phyloP scores from a whole-genome alignment of 1,140 invertebrate genomes.

The Macrobrachium rosenbergii region DNA sequence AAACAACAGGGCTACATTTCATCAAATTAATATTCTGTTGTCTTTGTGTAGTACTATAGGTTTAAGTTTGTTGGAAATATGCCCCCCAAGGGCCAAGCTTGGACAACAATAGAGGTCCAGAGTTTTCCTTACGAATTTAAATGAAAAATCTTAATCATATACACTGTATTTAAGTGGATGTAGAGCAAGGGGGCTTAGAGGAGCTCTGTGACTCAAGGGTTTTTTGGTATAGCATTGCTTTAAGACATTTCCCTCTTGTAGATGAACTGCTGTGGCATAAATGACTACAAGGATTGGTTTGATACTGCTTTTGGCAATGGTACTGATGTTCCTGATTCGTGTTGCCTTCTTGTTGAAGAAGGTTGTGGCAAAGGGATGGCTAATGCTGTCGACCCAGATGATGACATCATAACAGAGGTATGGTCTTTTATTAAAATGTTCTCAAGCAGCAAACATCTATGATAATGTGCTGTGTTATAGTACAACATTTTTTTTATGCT shows the following conservation, averaged over 20 bases:
- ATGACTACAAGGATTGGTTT: constrained; percentile 59
- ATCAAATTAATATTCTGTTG: too few relatives aligned
- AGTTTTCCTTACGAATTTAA: too few relatives aligned
- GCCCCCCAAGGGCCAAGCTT: too few relatives aligned
- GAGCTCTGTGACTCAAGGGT: background rate
- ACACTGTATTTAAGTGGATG: background rate
- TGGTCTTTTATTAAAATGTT: background rate
- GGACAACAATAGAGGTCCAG: too few relatives aligned
- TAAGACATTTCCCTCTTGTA: constrained; percentile 15
- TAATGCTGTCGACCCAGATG: constrained; percentile 19
- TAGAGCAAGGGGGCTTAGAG: background rate
- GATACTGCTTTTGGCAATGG: constrained; percentile 55
- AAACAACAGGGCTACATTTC: too few relatives aligned
- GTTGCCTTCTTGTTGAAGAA: constrained; percentile 50
- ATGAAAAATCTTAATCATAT: background rate
- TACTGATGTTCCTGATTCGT: constrained; percentile 62
- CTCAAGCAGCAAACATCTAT: too few relatives aligned
- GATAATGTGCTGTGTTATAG: too few relatives aligned
- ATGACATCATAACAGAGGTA: constrained; percentile 60
- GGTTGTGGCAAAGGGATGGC: constrained; percentile 56
- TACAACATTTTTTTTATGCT: too few relatives aligned
- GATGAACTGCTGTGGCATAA: constrained; percentile 63
- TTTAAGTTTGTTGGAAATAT: too few relatives aligned
- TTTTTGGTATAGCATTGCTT: background rate
- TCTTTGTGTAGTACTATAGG: too few relatives aligned